Percentiles rank a stretch among this genome's conserved stretches.
These are phyloP conservation scores for Amniataba percoides DNA, from an alignment of 2,797 vertebrate genomes.

Conservation along the genomic window DNA sequence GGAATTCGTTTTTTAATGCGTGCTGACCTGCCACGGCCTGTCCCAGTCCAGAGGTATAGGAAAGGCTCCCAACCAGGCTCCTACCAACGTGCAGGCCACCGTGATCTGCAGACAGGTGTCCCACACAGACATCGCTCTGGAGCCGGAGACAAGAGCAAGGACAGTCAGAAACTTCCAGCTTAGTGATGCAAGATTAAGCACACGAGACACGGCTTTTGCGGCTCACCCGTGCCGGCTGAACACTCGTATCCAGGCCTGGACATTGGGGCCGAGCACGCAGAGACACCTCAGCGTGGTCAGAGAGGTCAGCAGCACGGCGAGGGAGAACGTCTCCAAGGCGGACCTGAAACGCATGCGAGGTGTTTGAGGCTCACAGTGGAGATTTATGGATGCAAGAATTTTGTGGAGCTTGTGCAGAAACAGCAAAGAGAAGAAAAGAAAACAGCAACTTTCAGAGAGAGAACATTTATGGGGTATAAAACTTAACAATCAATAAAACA, in stretches of 20 bases:
- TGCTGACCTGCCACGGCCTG: conserved; percentile 85
- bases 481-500: background rate
- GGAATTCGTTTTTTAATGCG: background rate
- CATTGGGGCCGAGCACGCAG: conserved; percentile 94
- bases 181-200: background rate
- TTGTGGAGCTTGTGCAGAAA: background rate
- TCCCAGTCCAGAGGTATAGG: conserved; percentile 89
- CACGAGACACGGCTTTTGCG: too few relatives aligned
- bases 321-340: conserved; percentile 93
- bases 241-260: conserved; percentile 95
- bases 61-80: conserved; percentile 95
- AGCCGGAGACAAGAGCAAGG: conserved; percentile 7
- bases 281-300: conserved; percentile 94
- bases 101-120: conserved; percentile 96
- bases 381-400: background rate
- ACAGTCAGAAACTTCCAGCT: background rate
- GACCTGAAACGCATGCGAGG: conserved; percentile 79
- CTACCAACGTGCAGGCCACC: conserved; percentile 89
- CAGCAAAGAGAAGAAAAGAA: background rate
- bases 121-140: conserved; percentile 94
- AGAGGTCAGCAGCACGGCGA: conserved; percentile 92
- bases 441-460: background rate
- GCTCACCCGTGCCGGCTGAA: conserved; percentile 97
- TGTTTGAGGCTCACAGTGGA: background rate
- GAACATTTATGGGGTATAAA: background rate